Conservation (phyloP, 35 echinoderm and acorn worm species). For the Lytechinus variegatus region DNA sequence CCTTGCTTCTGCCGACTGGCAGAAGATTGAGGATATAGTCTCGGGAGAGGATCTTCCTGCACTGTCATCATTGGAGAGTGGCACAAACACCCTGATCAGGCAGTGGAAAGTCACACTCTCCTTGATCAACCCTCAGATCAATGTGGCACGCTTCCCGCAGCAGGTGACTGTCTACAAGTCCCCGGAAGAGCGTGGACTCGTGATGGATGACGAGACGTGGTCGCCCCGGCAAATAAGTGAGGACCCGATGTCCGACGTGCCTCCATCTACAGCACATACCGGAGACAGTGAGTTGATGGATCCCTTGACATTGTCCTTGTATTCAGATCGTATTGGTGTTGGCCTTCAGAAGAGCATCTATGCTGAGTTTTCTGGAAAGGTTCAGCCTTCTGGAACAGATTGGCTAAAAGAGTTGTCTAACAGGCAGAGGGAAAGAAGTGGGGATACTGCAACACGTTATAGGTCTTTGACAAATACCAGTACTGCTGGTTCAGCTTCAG, state of each 20-base stretch:
- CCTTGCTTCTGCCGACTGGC: conserved; percentile 60
- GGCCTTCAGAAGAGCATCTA: conserved; percentile 76
- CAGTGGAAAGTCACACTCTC: conserved; percentile 97
- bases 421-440: background rate
- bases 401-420: background rate
- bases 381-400: background rate
- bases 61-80: conserved; percentile 75
- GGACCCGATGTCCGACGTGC: conserved; percentile 22
- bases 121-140: conserved; percentile 64
- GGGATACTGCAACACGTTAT: conserved; percentile 2
- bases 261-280: background rate
- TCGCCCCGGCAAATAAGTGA: conserved; percentile 25
- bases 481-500: conserved; percentile 39
- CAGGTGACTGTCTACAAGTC: conserved; percentile 33
- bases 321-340: conserved; percentile 38
- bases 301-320: conserved; percentile 7
- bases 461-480: conserved; percentile 62
- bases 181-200: conserved; percentile 7
- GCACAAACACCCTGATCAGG: conserved; percentile 73
- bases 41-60: conserved; percentile 70
- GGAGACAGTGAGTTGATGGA: conserved; percentile 44
- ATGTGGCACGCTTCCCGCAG: conserved; percentile 28
- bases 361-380: conserved; percentile 76
- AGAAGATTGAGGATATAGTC: conserved; percentile 76
- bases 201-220: conserved; percentile 48